Conservation (phyloP, 2,113 vertebrate genomes). For the Planiliza haematocheilus region DNA sequence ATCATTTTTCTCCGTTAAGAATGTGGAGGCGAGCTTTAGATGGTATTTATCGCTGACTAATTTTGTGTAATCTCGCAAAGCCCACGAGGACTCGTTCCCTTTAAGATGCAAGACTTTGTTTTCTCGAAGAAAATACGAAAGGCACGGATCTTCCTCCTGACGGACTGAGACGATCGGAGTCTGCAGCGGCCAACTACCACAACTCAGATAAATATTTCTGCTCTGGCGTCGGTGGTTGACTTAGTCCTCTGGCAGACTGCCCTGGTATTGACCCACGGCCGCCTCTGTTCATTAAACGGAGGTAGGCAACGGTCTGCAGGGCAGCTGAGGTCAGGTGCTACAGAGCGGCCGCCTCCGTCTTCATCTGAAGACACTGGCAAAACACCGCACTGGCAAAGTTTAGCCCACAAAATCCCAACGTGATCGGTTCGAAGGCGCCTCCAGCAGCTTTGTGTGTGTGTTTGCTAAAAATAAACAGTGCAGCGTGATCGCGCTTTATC, state of each 20-base stretch:
- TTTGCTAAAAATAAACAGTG: not conserved
- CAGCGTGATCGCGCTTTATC: not conserved
- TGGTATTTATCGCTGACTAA: not conserved
- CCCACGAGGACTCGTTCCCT: not conserved
- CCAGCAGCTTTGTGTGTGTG: not conserved
- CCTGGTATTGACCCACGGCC: slow-evolving; percentile 9
- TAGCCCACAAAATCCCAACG: not conserved
- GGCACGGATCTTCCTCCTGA: not conserved
- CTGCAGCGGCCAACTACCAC: not conserved
- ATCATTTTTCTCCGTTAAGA: not conserved
- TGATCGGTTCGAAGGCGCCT: slow-evolving; percentile 6
- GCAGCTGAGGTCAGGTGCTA: not conserved
- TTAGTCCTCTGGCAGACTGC: slow-evolving; percentile 17
- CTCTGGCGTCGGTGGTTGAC: not conserved
- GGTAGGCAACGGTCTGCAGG: not conserved
- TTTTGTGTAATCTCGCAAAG: not conserved
- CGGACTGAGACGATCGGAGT: no score
- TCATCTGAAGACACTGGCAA: not conserved
- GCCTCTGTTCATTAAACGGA: slow-evolving; percentile 9
- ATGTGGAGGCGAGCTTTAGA: not conserved
- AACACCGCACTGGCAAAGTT: not conserved
- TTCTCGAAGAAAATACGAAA: slow-evolving; percentile 2
- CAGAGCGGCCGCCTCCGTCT: no score
- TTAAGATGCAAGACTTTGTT: not conserved
- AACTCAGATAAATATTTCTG: not conserved